Evolutionary conservation across 1,140 invertebrate species (phyloP).

Genomic region (Drosophila pseudoobscura): DNA sequence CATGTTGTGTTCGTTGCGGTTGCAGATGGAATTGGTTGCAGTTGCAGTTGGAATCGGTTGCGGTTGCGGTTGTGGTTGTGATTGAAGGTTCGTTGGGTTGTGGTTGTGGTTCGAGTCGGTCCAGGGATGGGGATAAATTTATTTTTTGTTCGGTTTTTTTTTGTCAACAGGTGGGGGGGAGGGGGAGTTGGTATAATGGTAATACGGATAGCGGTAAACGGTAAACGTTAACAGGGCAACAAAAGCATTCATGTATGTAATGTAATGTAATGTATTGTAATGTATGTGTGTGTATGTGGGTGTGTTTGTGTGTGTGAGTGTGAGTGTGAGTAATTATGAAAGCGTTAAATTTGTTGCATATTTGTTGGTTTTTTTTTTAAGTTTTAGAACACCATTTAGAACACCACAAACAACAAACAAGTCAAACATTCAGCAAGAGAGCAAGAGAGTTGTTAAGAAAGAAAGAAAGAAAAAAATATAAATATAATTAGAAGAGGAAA

Average conservation of each 20-base stretch:
- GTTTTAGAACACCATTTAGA: constrained; percentile 61
- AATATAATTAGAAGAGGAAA: constrained; percentile 24
- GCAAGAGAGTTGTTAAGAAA: constrained; percentile 50
- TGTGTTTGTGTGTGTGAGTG: constrained; percentile 19
- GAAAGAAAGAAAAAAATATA: constrained; percentile 42
- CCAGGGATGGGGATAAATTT: too few relatives aligned
- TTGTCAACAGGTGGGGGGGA: not conserved
- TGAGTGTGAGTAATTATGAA: constrained; percentile 64
- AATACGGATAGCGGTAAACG: constrained; percentile 37
- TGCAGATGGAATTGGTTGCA: too few relatives aligned
- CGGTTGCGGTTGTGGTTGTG: constrained; percentile 21
- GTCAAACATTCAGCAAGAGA: constrained; percentile 78
- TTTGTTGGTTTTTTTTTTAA: constrained; percentile 39
- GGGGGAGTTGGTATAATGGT: too few relatives aligned
- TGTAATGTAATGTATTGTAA: constrained; percentile 21
- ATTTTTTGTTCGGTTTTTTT: constrained; percentile 1
- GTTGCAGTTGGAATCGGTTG: constrained; percentile 18
- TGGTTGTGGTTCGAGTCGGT: not conserved
- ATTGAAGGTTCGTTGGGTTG: constrained; percentile 8
- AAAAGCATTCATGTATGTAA: constrained; percentile 64
- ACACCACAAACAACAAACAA: constrained; percentile 81
- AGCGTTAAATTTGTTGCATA: constrained; percentile 66
- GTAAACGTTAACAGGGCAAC: constrained; percentile 64
- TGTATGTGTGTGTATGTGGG: constrained; percentile 11
- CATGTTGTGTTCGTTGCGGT: not conserved